phyloP scores from a whole-genome alignment of 2,888 invertebrate genomes.

The Caenorhabditis becei region DNA sequence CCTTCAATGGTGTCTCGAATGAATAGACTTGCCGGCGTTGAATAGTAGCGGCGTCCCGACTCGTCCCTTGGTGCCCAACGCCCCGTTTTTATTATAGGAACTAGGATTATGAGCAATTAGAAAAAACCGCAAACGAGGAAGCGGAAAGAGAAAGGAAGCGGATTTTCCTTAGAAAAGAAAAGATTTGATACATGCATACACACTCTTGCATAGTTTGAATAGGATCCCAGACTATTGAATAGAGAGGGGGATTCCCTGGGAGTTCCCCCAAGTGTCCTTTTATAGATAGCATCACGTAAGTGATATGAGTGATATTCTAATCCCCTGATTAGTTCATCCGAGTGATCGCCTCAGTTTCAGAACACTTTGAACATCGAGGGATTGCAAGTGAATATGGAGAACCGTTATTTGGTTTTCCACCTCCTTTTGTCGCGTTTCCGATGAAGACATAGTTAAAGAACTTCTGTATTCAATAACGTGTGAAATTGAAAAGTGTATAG shows the following conservation, averaged over 20 bases:
- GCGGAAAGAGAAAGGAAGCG: neutral
- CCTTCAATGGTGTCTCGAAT: slow-evolving; percentile 43
- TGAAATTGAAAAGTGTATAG: slow-evolving; percentile 61
- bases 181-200: slow-evolving; percentile 15
- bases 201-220: neutral
- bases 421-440: neutral
- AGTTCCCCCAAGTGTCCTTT: neutral
- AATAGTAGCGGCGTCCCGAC: slow-evolving; percentile 45
- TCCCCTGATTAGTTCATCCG: neutral
- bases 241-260: slow-evolving; percentile 4
- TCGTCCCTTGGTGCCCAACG: slow-evolving; percentile 23
- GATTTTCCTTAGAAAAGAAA: neutral
- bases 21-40: slow-evolving; percentile 35
- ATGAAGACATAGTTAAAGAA: slow-evolving; percentile 11
- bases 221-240: slow-evolving; percentile 3
- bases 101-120: slow-evolving; percentile 52
- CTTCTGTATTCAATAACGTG: slow-evolving; percentile 57
- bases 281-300: too few relatives aligned
- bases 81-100: slow-evolving; percentile 26
- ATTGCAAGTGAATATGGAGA: too few relatives aligned
- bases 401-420: too few relatives aligned
- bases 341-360: slow-evolving; percentile 5
- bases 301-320: too few relatives aligned
- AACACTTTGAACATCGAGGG: too few relatives aligned
- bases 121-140: slow-evolving; percentile 8